A percentile compares a stretch with the other conserved stretches of the same genome.
Conservation (phyloP, 2,888 invertebrate genomes). For the Tiliacea citrago region DNA sequence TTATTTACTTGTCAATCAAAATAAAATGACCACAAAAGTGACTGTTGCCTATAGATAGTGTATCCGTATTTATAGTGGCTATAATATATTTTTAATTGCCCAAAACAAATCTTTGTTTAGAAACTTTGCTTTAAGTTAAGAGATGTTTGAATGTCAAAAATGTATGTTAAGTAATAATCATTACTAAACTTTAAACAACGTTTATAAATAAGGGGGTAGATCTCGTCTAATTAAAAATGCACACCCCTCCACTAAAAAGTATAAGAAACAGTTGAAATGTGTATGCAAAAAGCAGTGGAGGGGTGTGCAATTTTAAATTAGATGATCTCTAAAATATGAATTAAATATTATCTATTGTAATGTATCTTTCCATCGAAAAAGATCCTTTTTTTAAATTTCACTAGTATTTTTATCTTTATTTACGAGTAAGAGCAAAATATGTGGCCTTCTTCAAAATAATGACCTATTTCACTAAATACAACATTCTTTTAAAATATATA, state of each 20-base stretch:
- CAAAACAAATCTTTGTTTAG: background rate
- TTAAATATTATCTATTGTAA: constrained; percentile 3
- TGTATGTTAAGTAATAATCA: too few relatives aligned
- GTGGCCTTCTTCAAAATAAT: constrained; percentile 15
- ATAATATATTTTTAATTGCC: constrained; percentile 17
- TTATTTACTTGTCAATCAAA: constrained; percentile 25
- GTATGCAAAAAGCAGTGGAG: too few relatives aligned
- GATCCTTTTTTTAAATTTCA: background rate
- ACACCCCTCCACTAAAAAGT: too few relatives aligned
- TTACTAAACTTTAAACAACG: too few relatives aligned
- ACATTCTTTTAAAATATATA: constrained; percentile 36
- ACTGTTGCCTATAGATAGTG: constrained; percentile 6
- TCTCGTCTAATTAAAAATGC: too few relatives aligned
- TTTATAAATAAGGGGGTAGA: too few relatives aligned
- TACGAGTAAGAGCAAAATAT: constrained; percentile 24
- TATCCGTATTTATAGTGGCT: constrained; percentile 23
- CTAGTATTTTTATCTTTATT: constrained; percentile 11
- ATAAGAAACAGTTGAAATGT: too few relatives aligned
- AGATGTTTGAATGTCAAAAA: too few relatives aligned
- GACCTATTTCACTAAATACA: constrained; percentile 11
- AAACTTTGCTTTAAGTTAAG: too few relatives aligned
- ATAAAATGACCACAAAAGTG: constrained; percentile 58
- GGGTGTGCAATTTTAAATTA: too few relatives aligned
- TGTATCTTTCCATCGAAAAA: background rate
- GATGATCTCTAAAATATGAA: background rate